A percentile compares a stretch with the other conserved stretches of the same genome.
Conservation (phyloP, 1,140 invertebrate species). For the Drosophila rhopaloa region DNA sequence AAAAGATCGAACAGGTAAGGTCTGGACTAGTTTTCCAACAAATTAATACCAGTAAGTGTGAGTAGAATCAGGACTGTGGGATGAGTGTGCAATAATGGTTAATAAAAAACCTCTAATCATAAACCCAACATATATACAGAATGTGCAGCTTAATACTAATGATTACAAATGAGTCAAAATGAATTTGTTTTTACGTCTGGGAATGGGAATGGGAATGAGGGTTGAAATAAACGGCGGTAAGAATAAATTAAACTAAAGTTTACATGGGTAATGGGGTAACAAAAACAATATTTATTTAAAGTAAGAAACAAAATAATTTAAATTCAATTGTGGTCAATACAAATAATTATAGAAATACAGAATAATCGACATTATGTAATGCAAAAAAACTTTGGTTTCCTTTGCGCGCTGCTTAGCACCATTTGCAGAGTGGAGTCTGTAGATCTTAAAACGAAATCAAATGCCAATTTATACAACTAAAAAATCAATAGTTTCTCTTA, state of each 20-base stretch:
- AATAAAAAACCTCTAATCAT: neutral
- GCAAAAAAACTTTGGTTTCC: conserved; percentile 26
- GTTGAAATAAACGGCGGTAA: conserved; percentile 11
- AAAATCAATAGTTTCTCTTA: conserved; percentile 46
- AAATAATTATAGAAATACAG: conserved; percentile 17
- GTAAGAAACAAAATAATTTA: conserved; percentile 21
- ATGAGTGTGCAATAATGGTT: conserved; percentile 10
- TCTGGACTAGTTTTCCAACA: too few relatives aligned
- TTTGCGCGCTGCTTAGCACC: conserved; percentile 17
- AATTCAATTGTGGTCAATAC: conserved; percentile 17
- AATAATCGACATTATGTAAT: conserved; percentile 20
- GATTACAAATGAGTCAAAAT: conserved; percentile 1
- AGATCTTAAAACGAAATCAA: conserved; percentile 41
- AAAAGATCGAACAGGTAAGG: too few relatives aligned
- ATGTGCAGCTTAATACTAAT: neutral
- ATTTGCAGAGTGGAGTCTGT: conserved; percentile 36
- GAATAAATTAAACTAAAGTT: conserved; percentile 58
- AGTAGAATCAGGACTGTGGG: conserved; percentile 1
- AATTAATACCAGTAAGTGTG: conserved; percentile 20
- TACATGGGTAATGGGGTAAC: conserved; percentile 52
- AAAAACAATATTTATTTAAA: conserved; percentile 47
- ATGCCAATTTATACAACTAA: conserved; percentile 60
- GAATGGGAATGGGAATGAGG: neutral
- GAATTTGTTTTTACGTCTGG: neutral
- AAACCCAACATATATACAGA: conserved; percentile 12